Base-by-base conservation (phyloP, 2,113 vertebrate species). In the Mola mola region DNA sequence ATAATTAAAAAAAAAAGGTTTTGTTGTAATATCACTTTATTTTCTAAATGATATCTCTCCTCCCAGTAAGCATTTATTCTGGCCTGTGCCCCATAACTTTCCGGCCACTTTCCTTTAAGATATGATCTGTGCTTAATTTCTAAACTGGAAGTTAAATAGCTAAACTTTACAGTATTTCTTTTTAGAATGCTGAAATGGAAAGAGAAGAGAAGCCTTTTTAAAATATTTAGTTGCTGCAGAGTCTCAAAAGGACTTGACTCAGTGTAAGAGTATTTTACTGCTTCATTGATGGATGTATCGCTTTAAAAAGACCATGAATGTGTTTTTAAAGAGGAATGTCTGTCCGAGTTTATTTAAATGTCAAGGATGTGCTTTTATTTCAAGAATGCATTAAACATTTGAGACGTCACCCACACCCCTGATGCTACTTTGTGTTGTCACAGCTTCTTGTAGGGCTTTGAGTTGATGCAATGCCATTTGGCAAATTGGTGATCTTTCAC, bases 301-400 rank as follows among this genome's bases (percentile, higher is more conserved):
- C 48, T 52, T 34, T 6, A 43, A 41, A 6, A 34, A 20, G 25
- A 3, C 13, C 13, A 15, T 12, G 4, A 5, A 44, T 44, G 19
- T 22, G 20, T 36, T 6, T 21, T 11, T 22, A 11, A 22, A 2
- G 33, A 48, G 13, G 16, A 37, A 6, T 13, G 20, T 33, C 29
- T 36, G 3, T 29, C 3, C 17, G n/a, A 12, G 22, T 47, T 21
- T 40, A 12, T 10, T 8, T 70, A 70, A 71, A 41, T 55, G 37
- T 51, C 29, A 68, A 34, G 25, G 26, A 67, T 42, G n/a, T 42
- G 28, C 41, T 2, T 3, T 51, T 70, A 60, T 38, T 70, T 53
- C 22, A 20, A 51, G 22, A 61, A 52, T 19, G 16, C 4, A 4
- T 4, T 29, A 8, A 29, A 9, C 9, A 15, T n/a, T 47, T 21